Evolutionary conservation across 1,140 invertebrate species (phyloP).

Genomic region (Choristoneura fumiferana): DNA sequence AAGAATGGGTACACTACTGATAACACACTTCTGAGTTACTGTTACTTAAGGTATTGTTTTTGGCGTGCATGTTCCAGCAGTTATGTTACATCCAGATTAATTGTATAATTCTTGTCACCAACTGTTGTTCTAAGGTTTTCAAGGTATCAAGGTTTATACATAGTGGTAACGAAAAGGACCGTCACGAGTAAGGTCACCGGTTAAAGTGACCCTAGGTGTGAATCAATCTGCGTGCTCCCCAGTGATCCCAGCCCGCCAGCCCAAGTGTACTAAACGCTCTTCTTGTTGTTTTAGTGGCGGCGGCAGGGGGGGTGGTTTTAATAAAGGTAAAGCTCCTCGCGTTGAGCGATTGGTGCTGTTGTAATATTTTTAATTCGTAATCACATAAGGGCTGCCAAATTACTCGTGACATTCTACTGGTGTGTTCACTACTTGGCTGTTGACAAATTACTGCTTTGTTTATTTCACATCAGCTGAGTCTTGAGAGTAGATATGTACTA

Average conservation of each 20-base stretch:
- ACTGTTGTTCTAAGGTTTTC: constrained; percentile 66
- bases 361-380: constrained; percentile 83
- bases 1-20: constrained; percentile 50
- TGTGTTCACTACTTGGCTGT: constrained; percentile 32
- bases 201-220: constrained; percentile 81
- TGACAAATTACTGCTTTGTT: constrained; percentile 26
- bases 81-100: constrained; percentile 23
- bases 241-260: constrained; percentile 81
- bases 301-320: constrained; percentile 90
- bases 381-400: constrained; percentile 72
- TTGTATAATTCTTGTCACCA: constrained; percentile 43
- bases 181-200: constrained; percentile 77
- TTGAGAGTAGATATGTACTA: too few relatives aligned
- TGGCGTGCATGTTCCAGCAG: constrained; percentile 39
- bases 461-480: too few relatives aligned
- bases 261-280: constrained; percentile 82
- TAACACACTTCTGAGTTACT: background rate
- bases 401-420: constrained; percentile 26
- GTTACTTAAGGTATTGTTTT: background rate
- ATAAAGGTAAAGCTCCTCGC: constrained; percentile 91
- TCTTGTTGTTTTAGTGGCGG: constrained; percentile 92
- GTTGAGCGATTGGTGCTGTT: constrained; percentile 83
- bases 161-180: constrained; percentile 65
- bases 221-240: constrained; percentile 77
- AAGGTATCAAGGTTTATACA: constrained; percentile 69